Evolutionary conservation across 1,140 invertebrate genomes (phyloP), one percentile per base, ranked within the genome.

Genomic region (Manduca sexta): DNA sequence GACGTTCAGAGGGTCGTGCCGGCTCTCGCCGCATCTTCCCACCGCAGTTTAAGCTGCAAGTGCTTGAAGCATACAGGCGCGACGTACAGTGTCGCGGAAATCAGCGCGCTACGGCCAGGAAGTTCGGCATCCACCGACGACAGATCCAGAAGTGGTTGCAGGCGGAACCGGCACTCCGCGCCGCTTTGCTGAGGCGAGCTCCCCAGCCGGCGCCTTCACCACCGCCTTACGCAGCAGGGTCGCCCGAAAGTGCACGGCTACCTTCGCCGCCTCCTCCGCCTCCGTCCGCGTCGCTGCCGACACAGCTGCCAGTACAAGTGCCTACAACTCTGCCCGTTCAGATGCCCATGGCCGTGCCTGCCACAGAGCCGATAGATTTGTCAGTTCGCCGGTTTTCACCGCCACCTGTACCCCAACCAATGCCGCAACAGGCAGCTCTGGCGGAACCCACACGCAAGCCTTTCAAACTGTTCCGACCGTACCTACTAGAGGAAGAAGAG

Each of bases 101-200:
- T 77, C 94, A 95, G 69, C 86, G 93, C 11, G 93, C 94, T 0
- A 95, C 94, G 1, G 94, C 94, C 3, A 89, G 94, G 50, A 95
- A 96, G 76, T 95, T 95, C 70, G 92, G 93, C 12, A 95, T 95
- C 42, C 94, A 95, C 71, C 88, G 94, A 10, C 87, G 94, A 17
- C 94, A 95, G 75, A 95, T 96, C 45, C 94, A 95, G 76, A 95
- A 96, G 87, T 96, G 94, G 94, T 75, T 96, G 45, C 94, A 95
- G 78, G 93, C 92, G 59, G 93, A 95, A 74, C 89, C 89, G 26
- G 91, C 91, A 64, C 78, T 95, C 30, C 87, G 93, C 59, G 92
- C 89, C 40, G 91, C 90, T 43, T 89, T 92, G 41, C 80, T 88
- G 39, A 84, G 84, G 52, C 64, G 85, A 56, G 71, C 76, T 29